Base-by-base conservation (phyloP, 2,113 vertebrate species). In the Tricholaema leucomelas region DNA sequence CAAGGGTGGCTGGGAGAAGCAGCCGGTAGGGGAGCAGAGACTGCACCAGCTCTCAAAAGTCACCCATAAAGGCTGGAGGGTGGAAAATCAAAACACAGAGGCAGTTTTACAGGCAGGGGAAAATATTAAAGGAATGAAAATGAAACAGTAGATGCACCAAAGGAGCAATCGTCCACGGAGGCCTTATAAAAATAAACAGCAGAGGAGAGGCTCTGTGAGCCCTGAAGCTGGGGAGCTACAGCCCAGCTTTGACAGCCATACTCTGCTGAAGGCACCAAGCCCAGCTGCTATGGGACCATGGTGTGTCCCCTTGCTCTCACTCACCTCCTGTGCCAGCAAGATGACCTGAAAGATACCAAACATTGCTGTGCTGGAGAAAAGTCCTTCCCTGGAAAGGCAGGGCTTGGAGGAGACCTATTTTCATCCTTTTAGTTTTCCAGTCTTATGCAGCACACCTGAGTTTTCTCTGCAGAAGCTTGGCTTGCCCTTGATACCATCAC, bases 201-300 rank as follows among this genome's bases (percentile, higher is more conserved):
- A 12, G 38, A 55, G 63, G 61, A 67, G 87, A 67, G 67, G 19
- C 16, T 4, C 35, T 48, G 38, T 4, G 58, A 88, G 61, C 61
- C n/a, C 56, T 40, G 35, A 35, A 27, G 66, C 52, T 5, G 5
- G 40, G 42, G 52, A 75, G 17, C 58, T 67, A 74, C 55, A 54
- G 63, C 9, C 8, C 0, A 0, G 54, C 58, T 56, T 46, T 5
- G 5, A 8, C 40, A 36, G 66, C 65, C 4, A 0, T 1, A 1
- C 19, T 1, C 1, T 3, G 40, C 46, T 0, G 0, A 73, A 46
- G 50, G 23, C 55, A 42, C n/a, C 0, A 2, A 72, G 61, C 40
- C 40, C 63, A n/a, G 61, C 33, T 0, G 0, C 48, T 2, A 3
- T 19, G 19, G 38, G 63, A 55, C 18, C 58, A 40, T 6, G 0